Evolutionary conservation across 2,113 vertebrate species (phyloP).

Genomic region (Hassar affinis): DNA sequence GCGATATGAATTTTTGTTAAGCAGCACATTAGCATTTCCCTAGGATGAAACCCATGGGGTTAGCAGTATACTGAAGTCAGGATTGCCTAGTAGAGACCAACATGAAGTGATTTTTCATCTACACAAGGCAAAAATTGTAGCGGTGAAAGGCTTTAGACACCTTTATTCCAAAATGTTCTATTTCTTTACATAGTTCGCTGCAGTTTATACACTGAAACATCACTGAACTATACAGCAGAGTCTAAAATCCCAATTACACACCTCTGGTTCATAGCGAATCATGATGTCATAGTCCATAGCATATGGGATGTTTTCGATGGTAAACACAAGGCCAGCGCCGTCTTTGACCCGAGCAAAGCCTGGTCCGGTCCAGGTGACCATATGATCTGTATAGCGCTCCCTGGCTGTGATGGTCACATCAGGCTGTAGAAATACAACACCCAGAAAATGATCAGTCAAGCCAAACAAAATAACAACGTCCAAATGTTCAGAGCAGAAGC

Average conservation of each 20-base stretch:
- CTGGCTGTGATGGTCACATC: constrained; percentile 71
- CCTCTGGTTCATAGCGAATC: constrained; percentile 83
- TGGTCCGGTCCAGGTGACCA: constrained; percentile 77
- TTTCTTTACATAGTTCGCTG: not conserved
- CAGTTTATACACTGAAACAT: not conserved
- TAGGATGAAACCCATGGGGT: not conserved
- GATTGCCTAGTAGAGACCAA: not conserved
- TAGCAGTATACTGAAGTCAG: not conserved
- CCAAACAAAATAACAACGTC: not conserved
- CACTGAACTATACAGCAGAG: not conserved
- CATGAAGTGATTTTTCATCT: not conserved
- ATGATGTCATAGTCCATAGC: constrained; percentile 86
- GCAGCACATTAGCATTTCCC: not conserved
- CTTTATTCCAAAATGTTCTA: not conserved
- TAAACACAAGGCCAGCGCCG: constrained; percentile 81
- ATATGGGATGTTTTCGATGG: constrained; percentile 74
- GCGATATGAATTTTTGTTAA: not conserved
- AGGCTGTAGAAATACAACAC: constrained; percentile 64
- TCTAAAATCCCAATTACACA: constrained; percentile 48
- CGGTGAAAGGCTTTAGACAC: not conserved
- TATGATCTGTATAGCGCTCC: constrained; percentile 59
- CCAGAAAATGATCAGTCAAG: not conserved
- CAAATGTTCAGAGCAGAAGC: no score
- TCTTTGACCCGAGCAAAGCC: constrained; percentile 81
- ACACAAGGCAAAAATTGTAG: not conserved